Evolutionary conservation across 2,888 invertebrate genomes (phyloP).

Genomic region (Tethea ocularis): DNA sequence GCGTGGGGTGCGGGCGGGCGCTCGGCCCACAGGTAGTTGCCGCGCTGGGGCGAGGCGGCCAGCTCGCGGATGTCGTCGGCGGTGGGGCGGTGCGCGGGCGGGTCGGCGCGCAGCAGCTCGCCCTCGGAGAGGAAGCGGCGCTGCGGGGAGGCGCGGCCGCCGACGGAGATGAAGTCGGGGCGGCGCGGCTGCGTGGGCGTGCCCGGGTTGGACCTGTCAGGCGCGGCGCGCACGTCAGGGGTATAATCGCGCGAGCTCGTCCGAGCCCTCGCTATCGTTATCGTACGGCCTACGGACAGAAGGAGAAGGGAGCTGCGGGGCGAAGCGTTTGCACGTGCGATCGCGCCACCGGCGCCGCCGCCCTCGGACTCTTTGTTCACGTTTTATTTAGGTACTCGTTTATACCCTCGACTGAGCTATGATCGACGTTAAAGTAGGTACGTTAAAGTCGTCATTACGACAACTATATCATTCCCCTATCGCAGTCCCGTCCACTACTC

Average conservation of each 20-base stretch:
- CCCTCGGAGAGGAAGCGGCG: slow-evolving; percentile 92
- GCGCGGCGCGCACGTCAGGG: slow-evolving; percentile 80
- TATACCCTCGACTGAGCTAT: not conserved
- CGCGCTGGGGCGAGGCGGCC: slow-evolving; percentile 93
- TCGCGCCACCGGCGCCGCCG: slow-evolving; percentile 56
- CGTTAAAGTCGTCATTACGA: slow-evolving; percentile 27
- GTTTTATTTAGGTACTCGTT: slow-evolving; percentile 24
- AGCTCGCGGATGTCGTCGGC: slow-evolving; percentile 93
- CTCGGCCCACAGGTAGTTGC: slow-evolving; percentile 82
- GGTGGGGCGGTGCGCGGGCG: slow-evolving; percentile 85
- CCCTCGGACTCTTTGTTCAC: slow-evolving; percentile 57
- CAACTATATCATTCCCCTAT: slow-evolving; percentile 29
- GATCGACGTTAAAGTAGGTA: not conserved
- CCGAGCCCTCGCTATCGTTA: slow-evolving; percentile 81
- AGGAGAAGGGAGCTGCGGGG: slow-evolving; percentile 82
- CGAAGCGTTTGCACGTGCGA: slow-evolving; percentile 77
- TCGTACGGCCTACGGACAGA: slow-evolving; percentile 84
- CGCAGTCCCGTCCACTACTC: slow-evolving; percentile 34
- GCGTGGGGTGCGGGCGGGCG: slow-evolving; percentile 70
- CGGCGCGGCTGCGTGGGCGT: slow-evolving; percentile 95
- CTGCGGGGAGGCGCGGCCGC: slow-evolving; percentile 86
- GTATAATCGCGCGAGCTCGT: slow-evolving; percentile 83
- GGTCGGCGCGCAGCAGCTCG: slow-evolving; percentile 89
- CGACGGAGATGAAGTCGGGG: slow-evolving; percentile 93
- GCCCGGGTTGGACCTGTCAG: slow-evolving; percentile 94